A percentile compares a stretch with the other conserved stretches of the same genome.
Evolutionary conservation across 2,113 vertebrate genomes (phyloP).

Genomic region (Alligator mississippiensis): DNA sequence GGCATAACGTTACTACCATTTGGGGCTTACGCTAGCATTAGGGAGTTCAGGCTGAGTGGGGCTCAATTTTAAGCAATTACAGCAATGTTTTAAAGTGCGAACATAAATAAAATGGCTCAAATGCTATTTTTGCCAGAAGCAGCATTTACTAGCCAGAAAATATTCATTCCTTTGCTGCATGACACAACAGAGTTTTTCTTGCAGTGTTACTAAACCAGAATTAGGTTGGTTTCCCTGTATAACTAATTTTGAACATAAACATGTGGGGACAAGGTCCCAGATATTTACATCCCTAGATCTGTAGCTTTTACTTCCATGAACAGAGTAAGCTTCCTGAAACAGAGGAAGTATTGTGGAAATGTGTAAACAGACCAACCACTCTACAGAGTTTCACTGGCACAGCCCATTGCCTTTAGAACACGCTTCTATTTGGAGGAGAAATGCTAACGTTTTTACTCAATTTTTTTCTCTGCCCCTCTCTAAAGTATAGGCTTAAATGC

Average conservation of each 20-base stretch:
- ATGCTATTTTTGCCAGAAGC: background rate
- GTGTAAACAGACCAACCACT: background rate
- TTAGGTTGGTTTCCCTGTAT: background rate
- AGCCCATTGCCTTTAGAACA: accelerated
- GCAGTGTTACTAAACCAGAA: background rate
- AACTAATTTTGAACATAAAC: background rate
- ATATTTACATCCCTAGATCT: background rate
- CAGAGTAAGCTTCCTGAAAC: background rate
- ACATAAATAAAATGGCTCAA: background rate
- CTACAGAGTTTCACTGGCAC: background rate
- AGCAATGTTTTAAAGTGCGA: background rate
- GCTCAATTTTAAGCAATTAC: background rate
- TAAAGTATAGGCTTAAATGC: background rate
- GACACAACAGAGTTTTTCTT: background rate
- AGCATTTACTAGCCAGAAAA: background rate
- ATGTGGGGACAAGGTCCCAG: background rate
- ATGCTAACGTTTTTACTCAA: background rate
- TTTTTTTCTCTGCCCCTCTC: background rate
- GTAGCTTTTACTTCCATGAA: background rate
- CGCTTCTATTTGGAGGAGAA: background rate
- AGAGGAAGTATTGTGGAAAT: background rate
- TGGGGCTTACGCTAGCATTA: background rate
- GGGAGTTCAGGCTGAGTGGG: background rate
- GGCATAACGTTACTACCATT: background rate
- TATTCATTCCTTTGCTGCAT: background rate